Percentiles rank a stretch among this genome's conserved stretches.
Conservation (phyloP, 2,797 vertebrate genomes). For the Lophotriccus pileatus region DNA sequence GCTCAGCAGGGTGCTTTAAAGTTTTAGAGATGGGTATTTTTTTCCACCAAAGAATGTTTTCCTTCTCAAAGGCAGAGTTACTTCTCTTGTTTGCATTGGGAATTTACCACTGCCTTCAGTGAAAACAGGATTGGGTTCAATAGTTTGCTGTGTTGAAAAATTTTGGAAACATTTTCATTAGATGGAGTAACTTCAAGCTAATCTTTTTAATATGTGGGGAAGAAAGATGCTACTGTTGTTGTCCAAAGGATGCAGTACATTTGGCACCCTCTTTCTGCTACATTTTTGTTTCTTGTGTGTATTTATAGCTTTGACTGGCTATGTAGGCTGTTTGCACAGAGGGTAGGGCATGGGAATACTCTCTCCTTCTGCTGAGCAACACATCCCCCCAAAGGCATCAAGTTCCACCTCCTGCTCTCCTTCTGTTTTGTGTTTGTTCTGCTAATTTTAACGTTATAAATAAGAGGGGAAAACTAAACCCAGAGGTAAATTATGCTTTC, state of each 20-base stretch:
- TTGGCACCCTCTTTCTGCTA: neutral
- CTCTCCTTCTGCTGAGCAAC: neutral
- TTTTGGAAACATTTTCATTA: neutral
- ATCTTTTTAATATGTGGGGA: neutral
- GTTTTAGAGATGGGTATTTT: neutral
- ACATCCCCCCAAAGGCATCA: neutral
- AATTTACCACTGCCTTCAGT: neutral
- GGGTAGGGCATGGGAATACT: neutral
- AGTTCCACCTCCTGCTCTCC: neutral
- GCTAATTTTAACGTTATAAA: neutral
- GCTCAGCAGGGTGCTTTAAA: neutral
- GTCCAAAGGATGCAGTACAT: neutral
- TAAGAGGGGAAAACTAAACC: neutral
- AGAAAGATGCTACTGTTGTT: neutral
- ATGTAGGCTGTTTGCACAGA: neutral
- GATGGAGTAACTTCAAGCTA: neutral
- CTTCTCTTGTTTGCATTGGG: neutral
- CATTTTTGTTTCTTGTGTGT: neutral
- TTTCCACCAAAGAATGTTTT: neutral
- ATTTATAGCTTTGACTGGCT: neutral
- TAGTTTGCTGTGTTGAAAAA: neutral
- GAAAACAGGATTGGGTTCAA: neutral
- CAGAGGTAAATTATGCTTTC: neutral
- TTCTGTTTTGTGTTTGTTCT: slow-evolving; percentile 6
- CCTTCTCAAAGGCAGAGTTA: neutral